A percentile compares a stretch with the other conserved stretches of the same genome.
These are phyloP conservation scores for Phaethon lepturus DNA, from an alignment of 2,113 vertebrate species.

Conservation along the genomic window DNA sequence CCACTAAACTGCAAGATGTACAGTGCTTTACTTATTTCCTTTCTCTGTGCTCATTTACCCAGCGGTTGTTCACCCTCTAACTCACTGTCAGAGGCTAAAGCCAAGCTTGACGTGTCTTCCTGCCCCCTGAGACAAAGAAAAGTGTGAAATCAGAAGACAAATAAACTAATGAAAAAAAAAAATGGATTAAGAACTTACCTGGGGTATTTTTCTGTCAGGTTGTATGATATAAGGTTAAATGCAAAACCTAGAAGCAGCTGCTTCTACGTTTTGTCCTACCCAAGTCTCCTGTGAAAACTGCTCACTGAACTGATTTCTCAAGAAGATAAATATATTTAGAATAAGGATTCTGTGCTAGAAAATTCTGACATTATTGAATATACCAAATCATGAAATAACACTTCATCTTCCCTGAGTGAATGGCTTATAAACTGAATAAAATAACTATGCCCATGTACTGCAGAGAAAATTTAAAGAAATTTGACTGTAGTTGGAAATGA, in stretches of 20 bases:
- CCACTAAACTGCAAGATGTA: neutral
- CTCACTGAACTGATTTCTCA: neutral
- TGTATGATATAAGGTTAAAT: neutral
- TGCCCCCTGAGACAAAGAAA: neutral
- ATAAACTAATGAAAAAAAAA: neutral
- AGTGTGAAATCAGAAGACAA: neutral
- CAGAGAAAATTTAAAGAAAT: neutral
- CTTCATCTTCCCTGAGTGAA: neutral
- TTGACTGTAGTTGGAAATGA: neutral
- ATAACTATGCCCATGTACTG: neutral
- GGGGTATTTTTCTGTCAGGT: neutral
- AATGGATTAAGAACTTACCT: neutral
- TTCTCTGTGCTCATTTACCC: neutral
- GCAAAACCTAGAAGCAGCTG: neutral
- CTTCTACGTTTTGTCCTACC: neutral
- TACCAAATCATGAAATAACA: neutral
- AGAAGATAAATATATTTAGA: neutral
- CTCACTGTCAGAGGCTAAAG: constrained; percentile 16
- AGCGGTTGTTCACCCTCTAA: neutral
- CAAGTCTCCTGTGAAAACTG: neutral
- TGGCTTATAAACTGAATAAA: neutral
- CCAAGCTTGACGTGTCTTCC: neutral
- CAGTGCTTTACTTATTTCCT: neutral
- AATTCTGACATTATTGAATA: constrained; percentile 19
- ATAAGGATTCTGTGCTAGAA: neutral